Evolutionary conservation across 2,797 vertebrate genomes (phyloP), one percentile per base, ranked within the genome.

Genomic region (Moxostoma hubbsi): DNA sequence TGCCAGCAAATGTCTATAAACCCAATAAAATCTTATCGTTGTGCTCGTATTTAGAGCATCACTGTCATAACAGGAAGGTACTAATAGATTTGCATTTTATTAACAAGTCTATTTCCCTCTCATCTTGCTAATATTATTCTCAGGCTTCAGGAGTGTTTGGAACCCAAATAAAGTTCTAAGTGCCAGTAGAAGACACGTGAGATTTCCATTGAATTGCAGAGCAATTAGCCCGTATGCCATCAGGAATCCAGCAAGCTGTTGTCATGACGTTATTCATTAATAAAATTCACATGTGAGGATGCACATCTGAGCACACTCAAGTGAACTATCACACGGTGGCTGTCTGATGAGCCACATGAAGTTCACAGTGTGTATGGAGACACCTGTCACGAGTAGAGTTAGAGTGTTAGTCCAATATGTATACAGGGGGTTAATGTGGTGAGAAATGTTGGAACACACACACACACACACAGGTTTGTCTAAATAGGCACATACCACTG

Each of bases 211-310:
- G 68, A 70, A 53, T 7, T 70, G 51, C 68, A 13, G 13, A 7
- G 68, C 54, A 47, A 73, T 73, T 61, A 73, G 12, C 46, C 55
- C 8, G 5, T n/a, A 36, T 73, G 57, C 36, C 71, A 61, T 73
- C 71, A 61, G 45, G 7, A 46, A 59, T 73, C 65, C 57, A 13
- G 16, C 2, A n/a, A 13, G 69, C 51, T 70, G 51, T 15, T 58
- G 9, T 57, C 69, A 73, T 49, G 43, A 50, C 70, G 59, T 24
- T 13, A 73, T n/a, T 58, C 8, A 61, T 72, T 72, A 18, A 72
- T 61, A 61, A 49, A 24, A 50, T 57, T 73, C 70, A 50, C 53
- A 11, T 11, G 24, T 15, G 62, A 36, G 36, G 10, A 11, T 53
- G 9, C 9, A 53, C 1, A 11, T 12, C 51, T 59, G 67, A 45